Evolutionary conservation across 1,140 invertebrate species (phyloP), one percentile per base, ranked within the genome.

Genomic region (Popillia japonica): DNA sequence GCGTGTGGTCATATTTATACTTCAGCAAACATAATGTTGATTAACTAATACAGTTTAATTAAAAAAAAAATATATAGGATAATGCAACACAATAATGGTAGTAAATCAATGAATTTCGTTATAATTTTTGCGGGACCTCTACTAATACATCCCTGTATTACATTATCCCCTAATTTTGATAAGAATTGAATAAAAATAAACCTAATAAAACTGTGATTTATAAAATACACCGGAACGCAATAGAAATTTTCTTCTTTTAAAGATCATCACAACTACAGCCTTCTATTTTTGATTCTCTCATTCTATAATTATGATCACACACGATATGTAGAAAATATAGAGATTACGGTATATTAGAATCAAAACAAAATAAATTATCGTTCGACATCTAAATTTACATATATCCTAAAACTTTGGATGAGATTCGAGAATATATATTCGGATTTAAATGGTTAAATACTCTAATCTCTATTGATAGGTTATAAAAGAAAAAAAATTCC

Each of bases 381-480:
- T 74, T 74, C 22, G 41, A 74, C 72, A 41, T 41, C 40, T 41
- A 74, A 74, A 74, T 74, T 55, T 74, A 34, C n/a, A 74, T 74
- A 34, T 34, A 34, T 34, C 27, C 41, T 40, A 17, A 74, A 17
- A 55, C 48, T 42, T 77, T 20, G 40, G 40, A 34, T 64, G 34
- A 41, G 61, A 68, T 68, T 68, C 23, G 68, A 64, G 40, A 68
- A 78, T 20, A 72, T 42, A 27, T 64, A 48, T 78, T 73, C 40
- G 34, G 34, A 40, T 77, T 27, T 41, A 77, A 78, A 40, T 34
- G 22, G 68, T 27, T 34, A 72, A 40, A 72, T 82, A 82, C 80
- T 83, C 75, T 85, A 84, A 83, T 83, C 79, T 83, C 82, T 83
- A 80, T 80, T 72, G 75, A 75, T 82, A 83, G 81, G 82, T 82